Conservation (phyloP, 1,140 invertebrate genomes). For the Aporrectodea caliginosa region DNA sequence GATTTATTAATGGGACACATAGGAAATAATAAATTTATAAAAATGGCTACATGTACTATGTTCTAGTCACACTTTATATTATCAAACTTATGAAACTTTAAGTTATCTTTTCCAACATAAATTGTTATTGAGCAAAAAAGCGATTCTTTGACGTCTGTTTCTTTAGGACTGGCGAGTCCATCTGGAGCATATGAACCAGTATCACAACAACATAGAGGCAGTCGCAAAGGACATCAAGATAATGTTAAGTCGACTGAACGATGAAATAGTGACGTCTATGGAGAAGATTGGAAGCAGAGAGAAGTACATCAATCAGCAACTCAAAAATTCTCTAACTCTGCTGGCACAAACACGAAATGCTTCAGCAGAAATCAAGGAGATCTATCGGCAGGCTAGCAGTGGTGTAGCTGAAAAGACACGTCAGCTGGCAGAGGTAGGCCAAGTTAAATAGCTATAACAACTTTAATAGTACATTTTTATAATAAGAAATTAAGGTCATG, state of each 20-base stretch:
- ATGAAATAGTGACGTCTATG: constrained; percentile 70
- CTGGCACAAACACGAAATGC: constrained; percentile 62
- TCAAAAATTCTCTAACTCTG: constrained; percentile 73
- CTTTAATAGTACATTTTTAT: too few relatives aligned
- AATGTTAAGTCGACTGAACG: constrained; percentile 72
- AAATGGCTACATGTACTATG: too few relatives aligned
- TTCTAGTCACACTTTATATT: too few relatives aligned
- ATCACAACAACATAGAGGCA: constrained; percentile 66
- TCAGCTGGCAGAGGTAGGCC: constrained; percentile 66
- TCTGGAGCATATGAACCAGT: constrained; percentile 79
- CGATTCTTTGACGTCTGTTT: too few relatives aligned
- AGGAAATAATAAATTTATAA: too few relatives aligned
- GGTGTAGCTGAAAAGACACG: constrained; percentile 78
- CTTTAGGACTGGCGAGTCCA: constrained; percentile 81
- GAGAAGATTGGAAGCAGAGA: constrained; percentile 81
- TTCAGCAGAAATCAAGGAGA: constrained; percentile 66
- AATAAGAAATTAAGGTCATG: too few relatives aligned
- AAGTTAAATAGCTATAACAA: too few relatives aligned
- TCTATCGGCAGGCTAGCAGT: constrained; percentile 69
- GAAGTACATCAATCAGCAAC: constrained; percentile 80
- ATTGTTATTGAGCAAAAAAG: too few relatives aligned
- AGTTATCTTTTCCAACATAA: too few relatives aligned
- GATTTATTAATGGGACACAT: too few relatives aligned
- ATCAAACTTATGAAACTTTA: too few relatives aligned
- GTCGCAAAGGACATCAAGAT: constrained; percentile 66